Evolutionary conservation across 2,113 vertebrate genomes (phyloP), one percentile per base, ranked within the genome.

Genomic region (Dasyprocta punctata): DNA sequence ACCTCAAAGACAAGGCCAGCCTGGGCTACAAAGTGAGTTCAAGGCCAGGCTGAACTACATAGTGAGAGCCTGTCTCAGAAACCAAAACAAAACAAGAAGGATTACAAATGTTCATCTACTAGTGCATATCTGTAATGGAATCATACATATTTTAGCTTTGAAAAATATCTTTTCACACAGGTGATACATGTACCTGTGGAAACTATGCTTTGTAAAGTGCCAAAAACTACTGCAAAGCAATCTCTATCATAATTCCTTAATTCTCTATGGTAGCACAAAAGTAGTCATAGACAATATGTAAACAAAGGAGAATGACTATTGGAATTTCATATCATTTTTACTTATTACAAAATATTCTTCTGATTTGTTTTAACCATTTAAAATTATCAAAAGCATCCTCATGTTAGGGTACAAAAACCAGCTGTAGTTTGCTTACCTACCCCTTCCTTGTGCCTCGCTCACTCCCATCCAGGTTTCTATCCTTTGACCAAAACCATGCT

Each of bases 331-430:
- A 10, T 67, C 41, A 82, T 95, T 96, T 92, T 85, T 33, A 77
- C n/a, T 92, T 91, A 73, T 93, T 63, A 89, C 58, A 86, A 93
- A 90, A 89, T 49, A 75, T 90, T 97, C 41, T 83, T 56, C 52
- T 92, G 49, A 71, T 65, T 82, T 94, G 54, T 85, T 80, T 73
- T 47, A 89, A 52, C 26, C 16, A 86, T 61, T 81, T 69, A 84
- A 96, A 83, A 88, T 22, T 19, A 28, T 54, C 30, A 61, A 85
- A 92, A 89, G 47, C 71, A 47, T 69, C 49, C 17, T 86, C 94
- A 58, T 33, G 30, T 80, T 84, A 41, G 24, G 47, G 44, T 77
- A 30, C 2, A 77, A 86, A 94, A 92, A 44, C 7, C 60, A 54
- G 44, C 60, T 89, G 0, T 28, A 49, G 36, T 77, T 61, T 84